Evolutionary conservation across 2,888 invertebrate genomes (phyloP), one percentile per base, ranked within the genome.

Genomic region (Troides aeacus): DNA sequence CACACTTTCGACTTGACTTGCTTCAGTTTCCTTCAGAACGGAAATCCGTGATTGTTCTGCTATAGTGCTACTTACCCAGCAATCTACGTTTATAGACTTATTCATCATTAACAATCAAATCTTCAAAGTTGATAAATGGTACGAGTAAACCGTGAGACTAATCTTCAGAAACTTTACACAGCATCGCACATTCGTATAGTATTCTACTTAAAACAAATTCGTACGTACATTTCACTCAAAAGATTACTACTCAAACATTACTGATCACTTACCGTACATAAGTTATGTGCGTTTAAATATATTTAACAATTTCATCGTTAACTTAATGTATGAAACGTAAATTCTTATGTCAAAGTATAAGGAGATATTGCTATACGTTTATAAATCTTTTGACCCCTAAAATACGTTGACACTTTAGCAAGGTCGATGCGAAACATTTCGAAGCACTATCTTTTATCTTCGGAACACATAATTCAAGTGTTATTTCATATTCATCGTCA

Each of bases 391-490:
- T 66, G 66, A 63, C 63, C 59, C 53, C 66, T 59, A 66, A 70
- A 62, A 66, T 66, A 70, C 60, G 64, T 63, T 66, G 70, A 63
- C 70, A 66, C 63, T 63, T 70, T 70, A 70, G 66, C 66, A 70
- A 66, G 66, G 63, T 70, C 66, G 70, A 60, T 63, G 63, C 66
- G 58, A 66, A 66, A 70, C 66, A 59, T 59, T 60, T 53, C 63
- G 53, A 59, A 59, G 57, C 70, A 70, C 66, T 66, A 70, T 70
- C 59, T 70, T 60, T 70, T 70, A 70, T 70, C 70, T 66, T 46
- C 24, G 59, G 63, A 66, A 60, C 50, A 66, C 70, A 70, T 70
- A 70, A 66, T 70, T 70, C 66, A 70, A 59, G 63, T 50, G 23
- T 60, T 66, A 63, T 66, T 66, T 70, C 70, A 70, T 70, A 70